These are phyloP conservation scores for Esox masquinongy DNA, from an alignment of 2,797 vertebrate genomes.

Conservation along the genomic window DNA sequence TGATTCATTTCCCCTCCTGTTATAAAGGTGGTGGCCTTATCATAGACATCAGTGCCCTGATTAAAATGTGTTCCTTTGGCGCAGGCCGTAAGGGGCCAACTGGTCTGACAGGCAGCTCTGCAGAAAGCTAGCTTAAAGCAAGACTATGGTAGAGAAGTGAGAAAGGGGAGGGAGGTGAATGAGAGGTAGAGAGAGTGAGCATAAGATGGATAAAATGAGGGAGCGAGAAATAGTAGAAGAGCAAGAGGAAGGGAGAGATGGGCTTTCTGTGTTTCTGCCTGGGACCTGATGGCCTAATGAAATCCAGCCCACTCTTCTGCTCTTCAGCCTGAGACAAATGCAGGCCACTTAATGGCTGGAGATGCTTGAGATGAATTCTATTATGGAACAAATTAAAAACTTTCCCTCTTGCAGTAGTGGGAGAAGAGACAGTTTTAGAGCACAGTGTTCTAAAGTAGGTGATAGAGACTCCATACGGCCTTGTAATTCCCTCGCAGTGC, in stretches of 20 bases:
- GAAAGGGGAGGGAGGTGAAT: conserved; percentile 13
- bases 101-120: conserved; percentile 19
- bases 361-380: conserved; percentile 77
- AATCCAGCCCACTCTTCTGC: conserved; percentile 73
- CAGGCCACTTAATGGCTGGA: conserved; percentile 70
- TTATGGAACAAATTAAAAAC: conserved; percentile 79
- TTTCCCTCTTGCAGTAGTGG: conserved; percentile 54
- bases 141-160: background rate
- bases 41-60: conserved; percentile 14
- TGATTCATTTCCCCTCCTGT: conserved; percentile 19
- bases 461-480: conserved; percentile 54
- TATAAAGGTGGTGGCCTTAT: conserved; percentile 10
- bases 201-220: conserved; percentile 34
- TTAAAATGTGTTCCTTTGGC: conserved; percentile 9
- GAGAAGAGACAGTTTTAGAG: conserved; percentile 55
- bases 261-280: conserved; percentile 54
- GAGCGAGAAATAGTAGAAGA: conserved; percentile 41
- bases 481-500: conserved; percentile 28
- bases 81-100: conserved; percentile 52
- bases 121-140: background rate
- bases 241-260: conserved; percentile 11
- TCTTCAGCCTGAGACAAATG: conserved; percentile 74
- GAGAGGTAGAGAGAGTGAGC: background rate
- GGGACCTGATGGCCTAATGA: conserved; percentile 71
- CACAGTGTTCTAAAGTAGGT: conserved; percentile 54